Evolutionary conservation across 1,140 invertebrate species (phyloP).

Genomic region (Xylocopa sonorina): DNA sequence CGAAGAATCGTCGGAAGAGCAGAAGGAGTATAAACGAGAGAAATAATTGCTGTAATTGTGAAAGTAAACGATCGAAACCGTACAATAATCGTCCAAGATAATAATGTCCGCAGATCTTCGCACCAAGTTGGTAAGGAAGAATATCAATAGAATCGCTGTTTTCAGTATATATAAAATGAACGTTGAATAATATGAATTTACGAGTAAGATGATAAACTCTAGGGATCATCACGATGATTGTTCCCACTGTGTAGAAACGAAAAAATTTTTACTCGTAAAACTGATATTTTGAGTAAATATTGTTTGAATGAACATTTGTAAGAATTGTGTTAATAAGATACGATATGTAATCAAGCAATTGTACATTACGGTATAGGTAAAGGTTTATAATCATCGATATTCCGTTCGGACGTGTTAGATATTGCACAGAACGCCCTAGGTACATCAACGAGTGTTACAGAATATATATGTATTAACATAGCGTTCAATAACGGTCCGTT

Average conservation of each 20-base stretch:
- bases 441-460: constrained; percentile 19
- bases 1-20: constrained; percentile 73
- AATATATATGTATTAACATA: background rate
- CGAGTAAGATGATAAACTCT: constrained; percentile 10
- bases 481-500: constrained; percentile 22
- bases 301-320: constrained; percentile 47
- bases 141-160: constrained; percentile 5
- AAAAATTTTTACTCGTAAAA: constrained; percentile 33
- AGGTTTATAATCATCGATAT: constrained; percentile 40
- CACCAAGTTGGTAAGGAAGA: background rate
- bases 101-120: background rate
- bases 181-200: constrained; percentile 21
- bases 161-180: constrained; percentile 17
- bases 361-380: constrained; percentile 50
- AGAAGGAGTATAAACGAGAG: constrained; percentile 75
- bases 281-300: constrained; percentile 36
- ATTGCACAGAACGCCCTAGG: constrained; percentile 35
- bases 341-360: constrained; percentile 36
- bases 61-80: constrained; percentile 19
- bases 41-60: constrained; percentile 61
- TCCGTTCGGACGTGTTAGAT: constrained; percentile 29
- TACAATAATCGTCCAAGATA: constrained; percentile 42
- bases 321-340: constrained; percentile 48
- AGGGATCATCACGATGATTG: constrained; percentile 30
- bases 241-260: constrained; percentile 29